Conservation (phyloP, 2,888 invertebrate species). For the Drosophila barbarae region DNA sequence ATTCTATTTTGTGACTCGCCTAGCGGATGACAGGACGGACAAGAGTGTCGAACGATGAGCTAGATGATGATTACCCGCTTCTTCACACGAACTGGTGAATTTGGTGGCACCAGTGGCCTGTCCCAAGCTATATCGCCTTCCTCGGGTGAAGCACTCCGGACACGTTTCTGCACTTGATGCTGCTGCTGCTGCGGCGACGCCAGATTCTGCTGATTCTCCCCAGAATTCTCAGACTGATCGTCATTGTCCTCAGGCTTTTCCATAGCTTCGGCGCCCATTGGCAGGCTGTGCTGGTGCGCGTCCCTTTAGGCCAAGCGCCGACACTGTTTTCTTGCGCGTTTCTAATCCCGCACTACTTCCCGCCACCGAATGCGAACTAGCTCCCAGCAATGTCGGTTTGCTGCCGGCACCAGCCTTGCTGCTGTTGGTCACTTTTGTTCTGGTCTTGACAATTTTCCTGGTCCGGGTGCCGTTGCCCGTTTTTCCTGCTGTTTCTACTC, state of each 20-base stretch:
- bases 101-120: background rate
- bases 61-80: constrained; percentile 59
- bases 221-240: constrained; percentile 25
- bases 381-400: background rate
- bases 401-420: constrained; percentile 2
- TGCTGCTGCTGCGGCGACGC: constrained; percentile 1
- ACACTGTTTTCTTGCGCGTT: constrained; percentile 9
- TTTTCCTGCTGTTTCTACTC: background rate
- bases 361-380: background rate
- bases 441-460: constrained; percentile 4
- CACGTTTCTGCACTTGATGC: constrained; percentile 37
- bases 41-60: constrained; percentile 18
- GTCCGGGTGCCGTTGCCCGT: too few relatives aligned
- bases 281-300: background rate
- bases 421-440: constrained; percentile 1
- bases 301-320: background rate
- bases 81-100: constrained; percentile 18
- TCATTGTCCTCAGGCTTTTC: constrained; percentile 33
- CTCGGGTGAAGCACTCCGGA: constrained; percentile 3
- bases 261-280: constrained; percentile 16
- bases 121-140: constrained; percentile 3
- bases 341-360: constrained; percentile 1
- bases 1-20: constrained; percentile 17
- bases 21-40: background rate
- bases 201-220: constrained; percentile 11